phyloP scores from a whole-genome alignment of 2,113 vertebrate species.

The Zapus hudsonius region DNA sequence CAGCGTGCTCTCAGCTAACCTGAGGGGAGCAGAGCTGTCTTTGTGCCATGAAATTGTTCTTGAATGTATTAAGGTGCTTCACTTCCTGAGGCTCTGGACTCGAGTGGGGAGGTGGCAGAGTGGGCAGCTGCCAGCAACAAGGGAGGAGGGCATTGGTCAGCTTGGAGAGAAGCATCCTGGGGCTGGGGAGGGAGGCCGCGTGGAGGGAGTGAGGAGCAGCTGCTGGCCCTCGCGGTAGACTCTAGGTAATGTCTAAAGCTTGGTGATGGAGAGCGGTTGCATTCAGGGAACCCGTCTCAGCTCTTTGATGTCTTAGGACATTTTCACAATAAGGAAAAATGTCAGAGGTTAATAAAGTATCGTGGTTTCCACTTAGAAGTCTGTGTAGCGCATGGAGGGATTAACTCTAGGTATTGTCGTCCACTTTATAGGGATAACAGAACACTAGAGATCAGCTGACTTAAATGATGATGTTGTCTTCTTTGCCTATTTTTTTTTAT shows the following conservation, averaged over 20 bases:
- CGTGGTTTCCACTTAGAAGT: not conserved
- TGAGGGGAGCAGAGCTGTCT: no score
- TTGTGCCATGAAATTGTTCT: no score
- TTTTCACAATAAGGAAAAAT: not conserved
- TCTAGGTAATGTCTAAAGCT: not conserved
- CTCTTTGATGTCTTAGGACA: not conserved
- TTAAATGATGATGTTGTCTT: not conserved
- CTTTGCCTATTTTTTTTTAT: not conserved
- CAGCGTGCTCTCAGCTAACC: no score
- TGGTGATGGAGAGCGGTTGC: not conserved
- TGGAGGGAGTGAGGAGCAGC: not conserved
- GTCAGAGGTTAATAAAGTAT: not conserved
- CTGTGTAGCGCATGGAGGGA: not conserved
- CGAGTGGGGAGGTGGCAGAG: not conserved
- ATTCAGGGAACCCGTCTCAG: not conserved
- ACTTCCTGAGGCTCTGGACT: not conserved
- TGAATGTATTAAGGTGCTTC: no score
- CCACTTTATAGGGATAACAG: not conserved
- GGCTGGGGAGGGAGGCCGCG: not conserved
- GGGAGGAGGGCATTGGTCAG: not conserved
- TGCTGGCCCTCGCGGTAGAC: not conserved
- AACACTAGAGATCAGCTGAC: not conserved
- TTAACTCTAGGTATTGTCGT: not conserved
- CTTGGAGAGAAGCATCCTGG: not conserved
- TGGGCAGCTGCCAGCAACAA: rapidly evolving